These are phyloP conservation scores for Amniataba percoides DNA, from an alignment of 2,797 vertebrate species.

Conservation along the genomic window DNA sequence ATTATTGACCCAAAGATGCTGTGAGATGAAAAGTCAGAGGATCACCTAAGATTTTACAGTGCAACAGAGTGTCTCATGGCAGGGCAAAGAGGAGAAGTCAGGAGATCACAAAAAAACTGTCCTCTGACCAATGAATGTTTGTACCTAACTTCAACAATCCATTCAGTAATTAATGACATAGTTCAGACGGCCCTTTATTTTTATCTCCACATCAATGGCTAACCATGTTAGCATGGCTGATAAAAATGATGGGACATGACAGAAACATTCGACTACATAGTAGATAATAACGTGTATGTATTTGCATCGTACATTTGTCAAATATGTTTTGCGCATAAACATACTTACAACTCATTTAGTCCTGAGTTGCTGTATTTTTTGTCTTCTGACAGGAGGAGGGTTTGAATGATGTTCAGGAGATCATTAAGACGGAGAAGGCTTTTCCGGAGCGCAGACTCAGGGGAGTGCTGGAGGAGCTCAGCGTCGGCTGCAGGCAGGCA, in stretches of 20 bases:
- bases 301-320: not conserved
- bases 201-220: not conserved
- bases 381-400: slow-evolving; percentile 91
- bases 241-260: too few species aligned
- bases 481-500: slow-evolving; percentile 89
- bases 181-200: not conserved
- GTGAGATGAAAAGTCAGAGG: not conserved
- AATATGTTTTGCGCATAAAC: not conserved
- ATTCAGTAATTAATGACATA: not conserved
- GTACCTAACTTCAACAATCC: not conserved
- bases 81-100: not conserved
- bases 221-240: not conserved
- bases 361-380: slow-evolving; percentile 4
- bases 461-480: slow-evolving; percentile 95
- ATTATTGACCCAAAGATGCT: not conserved
- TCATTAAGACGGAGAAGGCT: slow-evolving; percentile 96
- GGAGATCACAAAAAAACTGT: too few species aligned
- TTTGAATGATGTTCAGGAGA: slow-evolving; percentile 96
- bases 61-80: not conserved
- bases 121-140: not conserved
- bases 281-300: not conserved
- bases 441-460: slow-evolving; percentile 95
- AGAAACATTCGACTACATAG: not conserved
- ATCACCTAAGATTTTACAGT: not conserved
- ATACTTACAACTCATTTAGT: not conserved